phyloP scores from a whole-genome alignment of 1,140 invertebrate genomes.

The Drosophila burlai region DNA sequence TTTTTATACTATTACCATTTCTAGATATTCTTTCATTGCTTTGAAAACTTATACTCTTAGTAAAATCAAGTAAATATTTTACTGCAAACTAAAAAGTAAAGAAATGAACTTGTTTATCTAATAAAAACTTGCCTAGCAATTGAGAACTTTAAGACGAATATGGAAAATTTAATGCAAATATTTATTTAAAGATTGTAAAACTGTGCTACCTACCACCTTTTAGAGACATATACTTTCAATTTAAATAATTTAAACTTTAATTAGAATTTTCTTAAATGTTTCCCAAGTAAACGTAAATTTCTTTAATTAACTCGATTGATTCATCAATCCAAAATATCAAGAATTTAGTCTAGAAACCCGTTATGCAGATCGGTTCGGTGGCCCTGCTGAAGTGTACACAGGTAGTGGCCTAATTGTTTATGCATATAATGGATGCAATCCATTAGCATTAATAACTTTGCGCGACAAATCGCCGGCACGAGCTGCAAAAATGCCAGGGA shows the following conservation, averaged over 20 bases:
- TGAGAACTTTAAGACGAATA: neutral
- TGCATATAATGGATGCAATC: constrained; percentile 44
- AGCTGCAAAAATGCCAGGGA: constrained; percentile 24
- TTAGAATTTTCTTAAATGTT: neutral
- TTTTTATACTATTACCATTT: neutral
- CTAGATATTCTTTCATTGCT: neutral
- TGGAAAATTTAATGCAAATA: too few species aligned
- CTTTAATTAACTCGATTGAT: neutral
- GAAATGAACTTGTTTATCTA: neutral
- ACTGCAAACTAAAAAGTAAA: neutral
- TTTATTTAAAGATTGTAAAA: neutral
- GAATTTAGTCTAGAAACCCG: neutral
- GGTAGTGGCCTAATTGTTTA: constrained; percentile 24
- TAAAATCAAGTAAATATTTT: neutral
- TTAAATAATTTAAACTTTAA: neutral
- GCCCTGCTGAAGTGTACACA: neutral
- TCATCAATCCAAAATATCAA: neutral
- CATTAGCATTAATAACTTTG: constrained; percentile 44
- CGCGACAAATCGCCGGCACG: constrained; percentile 47
- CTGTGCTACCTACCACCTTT: neutral
- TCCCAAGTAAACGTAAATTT: neutral
- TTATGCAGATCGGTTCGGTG: constrained; percentile 20
- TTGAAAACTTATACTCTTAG: neutral
- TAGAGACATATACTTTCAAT: too few species aligned
- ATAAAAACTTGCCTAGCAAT: neutral